A percentile compares a stretch with the other conserved stretches of the same genome.
phyloP scores from a whole-genome alignment of 2,888 invertebrate genomes.

The Acronicta psi region DNA sequence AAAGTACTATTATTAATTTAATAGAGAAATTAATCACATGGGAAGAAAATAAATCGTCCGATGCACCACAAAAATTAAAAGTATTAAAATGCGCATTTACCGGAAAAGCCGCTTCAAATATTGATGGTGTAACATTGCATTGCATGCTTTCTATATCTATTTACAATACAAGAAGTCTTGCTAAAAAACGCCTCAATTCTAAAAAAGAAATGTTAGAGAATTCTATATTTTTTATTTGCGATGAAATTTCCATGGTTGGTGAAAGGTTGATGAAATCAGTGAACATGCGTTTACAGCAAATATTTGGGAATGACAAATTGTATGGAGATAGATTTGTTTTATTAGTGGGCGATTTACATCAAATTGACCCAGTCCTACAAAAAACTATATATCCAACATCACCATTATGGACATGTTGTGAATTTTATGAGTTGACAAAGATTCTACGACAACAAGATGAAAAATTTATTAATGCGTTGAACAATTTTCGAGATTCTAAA shows the following conservation, averaged over 20 bases:
- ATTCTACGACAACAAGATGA: constrained; percentile 37
- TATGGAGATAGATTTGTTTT: neutral
- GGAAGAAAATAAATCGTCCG: neutral
- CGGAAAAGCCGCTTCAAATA: neutral
- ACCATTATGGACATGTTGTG: constrained; percentile 33
- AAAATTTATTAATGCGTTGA: constrained; percentile 35
- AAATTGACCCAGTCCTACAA: constrained; percentile 9
- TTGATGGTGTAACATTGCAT: constrained; percentile 1
- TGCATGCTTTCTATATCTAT: constrained; percentile 1
- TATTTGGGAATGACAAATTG: neutral
- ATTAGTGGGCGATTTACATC: constrained; percentile 3
- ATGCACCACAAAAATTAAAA: neutral
- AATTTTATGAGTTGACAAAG: constrained; percentile 32
- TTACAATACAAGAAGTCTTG: neutral
- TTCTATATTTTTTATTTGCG: neutral
- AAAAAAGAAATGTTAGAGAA: neutral
- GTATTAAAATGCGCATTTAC: neutral
- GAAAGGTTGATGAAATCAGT: neutral
- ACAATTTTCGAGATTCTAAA: constrained; percentile 36
- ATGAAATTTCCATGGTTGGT: constrained; percentile 1
- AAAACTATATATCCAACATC: constrained; percentile 18
- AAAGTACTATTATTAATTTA: neutral
- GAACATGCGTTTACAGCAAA: constrained; percentile 1
- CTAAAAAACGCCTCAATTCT: neutral
- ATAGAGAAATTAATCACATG: constrained; percentile 1